Evolutionary conservation across 2,113 vertebrate genomes (phyloP), one percentile per base, ranked within the genome.

Genomic region (Hassar affinis): DNA sequence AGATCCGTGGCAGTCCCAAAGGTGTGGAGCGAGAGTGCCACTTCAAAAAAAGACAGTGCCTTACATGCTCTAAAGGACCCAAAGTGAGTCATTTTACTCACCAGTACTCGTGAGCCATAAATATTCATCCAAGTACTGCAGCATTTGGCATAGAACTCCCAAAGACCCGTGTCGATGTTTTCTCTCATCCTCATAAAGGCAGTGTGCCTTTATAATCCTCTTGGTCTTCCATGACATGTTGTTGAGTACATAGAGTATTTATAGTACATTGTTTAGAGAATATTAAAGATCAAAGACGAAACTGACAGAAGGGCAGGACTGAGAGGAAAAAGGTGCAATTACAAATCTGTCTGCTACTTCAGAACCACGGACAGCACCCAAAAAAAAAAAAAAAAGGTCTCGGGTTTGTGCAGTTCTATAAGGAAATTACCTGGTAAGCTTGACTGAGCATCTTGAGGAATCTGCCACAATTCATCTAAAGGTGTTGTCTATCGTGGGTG

Each of bases 11-110:
- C 83, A 56, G 76, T 68, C 52, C 78, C 79, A 69, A 84, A 84
- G 81, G 83, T 83, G 82, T 66, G 56, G 72, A 68, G 81, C 30
- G n/a, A 81, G 52, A 57, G 38, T 83, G 84, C 87, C 84, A 82
- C 68, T 66, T 68, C 78, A 45, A 78, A 85, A 85, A 87, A 72
- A 81, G 80, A 78, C 59, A 78, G 20, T 45, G 77, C 56, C 78
- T 79, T 79, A 84, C 80, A 75, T 35, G 71, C 66, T 76, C 80
- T 45, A 4, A 64, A 85, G 56, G 79, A 59, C 14, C 76, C 51
- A 72, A 59, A 61, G 25, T 79, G n/a, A 79, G 27, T 22, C 20
- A 30, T 82, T 71, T 79, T 3, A 35, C 17, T 38, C 45, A 5
- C 54, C 42, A 84, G 25, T 52, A 61, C 52, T 77, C 47, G 68